Percentiles rank a stretch among this genome's conserved stretches.
These are phyloP conservation scores for Tholera decimalis DNA, from an alignment of 2,888 invertebrate species.

Conservation along the genomic window DNA sequence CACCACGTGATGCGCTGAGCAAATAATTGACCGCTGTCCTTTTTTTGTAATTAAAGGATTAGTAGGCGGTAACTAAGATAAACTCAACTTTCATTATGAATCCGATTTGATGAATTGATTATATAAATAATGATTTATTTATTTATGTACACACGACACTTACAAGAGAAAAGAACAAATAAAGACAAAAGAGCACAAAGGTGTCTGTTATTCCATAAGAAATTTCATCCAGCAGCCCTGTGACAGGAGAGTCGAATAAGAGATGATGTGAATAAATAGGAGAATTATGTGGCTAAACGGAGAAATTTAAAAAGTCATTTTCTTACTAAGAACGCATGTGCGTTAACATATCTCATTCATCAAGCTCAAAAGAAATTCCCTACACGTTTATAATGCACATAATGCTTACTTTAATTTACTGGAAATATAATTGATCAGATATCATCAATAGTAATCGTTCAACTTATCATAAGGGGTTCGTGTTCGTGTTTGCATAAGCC, in stretches of 20 bases:
- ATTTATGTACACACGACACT: neutral
- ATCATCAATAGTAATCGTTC: neutral
- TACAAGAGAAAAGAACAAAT: neutral
- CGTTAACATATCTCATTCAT: constrained; percentile 4
- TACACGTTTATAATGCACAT: neutral
- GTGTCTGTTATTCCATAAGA: no score
- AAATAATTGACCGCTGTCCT: constrained; percentile 4
- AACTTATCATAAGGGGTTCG: neutral
- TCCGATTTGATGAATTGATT: neutral
- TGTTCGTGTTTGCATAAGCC: neutral
- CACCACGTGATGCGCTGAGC: neutral
- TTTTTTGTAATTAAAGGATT: neutral
- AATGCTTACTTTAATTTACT: constrained; percentile 7
- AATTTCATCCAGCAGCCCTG: no score
- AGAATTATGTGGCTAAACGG: no score
- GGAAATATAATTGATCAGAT: constrained; percentile 6
- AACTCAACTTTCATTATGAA: neutral
- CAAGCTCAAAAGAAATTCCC: constrained; percentile 19
- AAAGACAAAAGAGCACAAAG: no score
- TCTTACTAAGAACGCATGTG: neutral
- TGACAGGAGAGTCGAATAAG: no score
- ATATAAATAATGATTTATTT: neutral
- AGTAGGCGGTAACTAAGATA: neutral
- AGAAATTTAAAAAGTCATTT: no score
- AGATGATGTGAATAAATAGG: no score